Evolutionary conservation across 1,140 invertebrate genomes (phyloP), one percentile per base, ranked within the genome.

Genomic region (Eufriesea mexicana): DNA sequence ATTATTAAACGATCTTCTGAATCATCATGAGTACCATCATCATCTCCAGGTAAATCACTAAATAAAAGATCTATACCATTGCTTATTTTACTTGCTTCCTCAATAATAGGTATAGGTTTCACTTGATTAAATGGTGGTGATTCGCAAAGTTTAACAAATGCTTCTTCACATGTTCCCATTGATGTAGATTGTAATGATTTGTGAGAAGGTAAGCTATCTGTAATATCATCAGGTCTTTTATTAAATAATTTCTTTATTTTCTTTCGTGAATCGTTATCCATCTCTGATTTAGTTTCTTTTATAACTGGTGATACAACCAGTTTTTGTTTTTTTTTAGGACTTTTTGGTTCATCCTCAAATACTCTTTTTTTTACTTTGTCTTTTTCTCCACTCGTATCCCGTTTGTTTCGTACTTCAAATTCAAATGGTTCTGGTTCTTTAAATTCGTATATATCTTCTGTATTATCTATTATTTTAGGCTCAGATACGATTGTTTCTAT

Each of bases 371-470:
- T 95, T 35, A 90, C 6, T 76, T 94, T 94, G 2, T 94, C 93
- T 49, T 94, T 94, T 0, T 94, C 93, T 5, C 89, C 90, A 6
- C 85, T 90, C 0, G 92, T 92, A 55, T 94, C 94, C 2, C 93
- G 89, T 74, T 94, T 94, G 57, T 95, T 94, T 61, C 96, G 95
- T 16, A 96, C 95, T 92, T 97, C 97, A 86, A 97, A 96, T 92
- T 98, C 97, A 89, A 98, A 98, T 0, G 97, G 97, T 93, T 98
- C 97, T 0, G 97, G 97, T 94, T 98, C 97, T 93, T 98, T 98
- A 89, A 98, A 98, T 92, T 98, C 97, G 88, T 98, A 98, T 90
- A 98, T 96, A 92, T 98, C 97, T 87, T 97, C 96, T 10, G 95
- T 95, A 83, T 62, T 93, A 45, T 93, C 92, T 25, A 86, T 74